Base-by-base conservation (phyloP, 1,140 invertebrate genomes). In the Lethrus apterus region DNA sequence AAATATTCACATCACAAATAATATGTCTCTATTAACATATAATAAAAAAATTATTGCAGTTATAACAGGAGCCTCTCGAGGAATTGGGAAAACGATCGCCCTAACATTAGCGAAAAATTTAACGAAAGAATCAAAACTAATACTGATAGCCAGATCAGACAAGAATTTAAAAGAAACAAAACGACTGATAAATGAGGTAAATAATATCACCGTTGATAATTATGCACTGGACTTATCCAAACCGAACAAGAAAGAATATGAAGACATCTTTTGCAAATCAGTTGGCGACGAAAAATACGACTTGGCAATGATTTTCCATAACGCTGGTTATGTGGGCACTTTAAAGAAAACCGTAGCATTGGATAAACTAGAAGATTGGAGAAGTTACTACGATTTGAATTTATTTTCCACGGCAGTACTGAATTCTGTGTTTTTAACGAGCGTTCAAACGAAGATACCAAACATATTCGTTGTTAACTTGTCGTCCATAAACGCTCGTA, bases 311-410 rank as follows among this genome's bases (percentile, higher is more conserved):
- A 74, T 97, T n/a, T 76, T 96, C 43, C 92, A 97, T 61, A 97
- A 96, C 78, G 91, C 85, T 5, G 93, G 88, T 2, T 82, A 84
- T 1, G 56, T 93, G 20, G 92, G 92, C n/a, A 78, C 86, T 65
- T 62, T 86, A 17, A 73, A 84, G 54, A 65, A 67, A 49, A 77
- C 78, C 1, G 66, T 63, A 4, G 71, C 82, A 14, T 71, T 86
- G 52, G 70, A 71, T 1, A 68, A 86, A 60, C 57, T 78, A 7
- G 57, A 73, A 0, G 68, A 72, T 23, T 78, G 85, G 69, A 70
- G 73, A 43, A 64, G 74, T 11, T 89, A 89, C 63, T 89, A 77
- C 60, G 74, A 83, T 54, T 64, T 89, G 20, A 95, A 95, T 72
- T 69, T 95, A 0, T 82, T 87, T 60, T 80, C 86, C 13, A 77